These are phyloP conservation scores for Formica aserva DNA, from an alignment of 2,888 invertebrate species.

Conservation along the genomic window DNA sequence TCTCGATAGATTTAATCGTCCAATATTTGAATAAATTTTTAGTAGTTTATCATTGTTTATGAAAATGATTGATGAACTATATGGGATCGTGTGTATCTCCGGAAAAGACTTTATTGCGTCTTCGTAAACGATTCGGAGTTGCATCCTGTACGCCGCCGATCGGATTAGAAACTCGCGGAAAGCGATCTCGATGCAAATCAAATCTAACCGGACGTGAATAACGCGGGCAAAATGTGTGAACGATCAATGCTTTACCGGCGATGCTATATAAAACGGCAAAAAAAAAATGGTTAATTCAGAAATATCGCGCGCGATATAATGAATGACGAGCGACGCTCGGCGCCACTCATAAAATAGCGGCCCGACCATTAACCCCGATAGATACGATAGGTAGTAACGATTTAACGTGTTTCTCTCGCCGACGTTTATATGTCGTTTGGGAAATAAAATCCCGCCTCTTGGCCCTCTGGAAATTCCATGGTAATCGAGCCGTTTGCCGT, in stretches of 20 bases:
- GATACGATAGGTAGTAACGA: slow-evolving; percentile 60
- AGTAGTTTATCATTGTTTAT: slow-evolving; percentile 15
- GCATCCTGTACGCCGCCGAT: background rate
- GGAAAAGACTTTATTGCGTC: slow-evolving; percentile 34
- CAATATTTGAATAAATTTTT: slow-evolving; percentile 28
- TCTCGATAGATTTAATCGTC: slow-evolving; percentile 2
- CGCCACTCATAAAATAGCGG: slow-evolving; percentile 59
- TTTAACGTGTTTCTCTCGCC: slow-evolving; percentile 57
- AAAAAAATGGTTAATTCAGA: slow-evolving; percentile 44
- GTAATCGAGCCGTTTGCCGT: slow-evolving; percentile 29
- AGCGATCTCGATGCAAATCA: slow-evolving; percentile 21
- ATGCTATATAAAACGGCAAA: slow-evolving; percentile 28
- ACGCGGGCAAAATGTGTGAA: background rate
- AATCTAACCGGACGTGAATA: slow-evolving; percentile 38
- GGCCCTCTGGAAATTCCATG: background rate
- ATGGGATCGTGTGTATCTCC: background rate
- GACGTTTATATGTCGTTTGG: slow-evolving; percentile 54
- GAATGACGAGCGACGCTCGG: slow-evolving; percentile 51
- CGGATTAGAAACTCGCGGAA: slow-evolving; percentile 20
- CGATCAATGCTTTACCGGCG: slow-evolving; percentile 21
- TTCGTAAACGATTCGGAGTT: background rate
- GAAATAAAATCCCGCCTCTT: slow-evolving; percentile 32
- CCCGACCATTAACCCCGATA: slow-evolving; percentile 62
- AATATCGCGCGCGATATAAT: slow-evolving; percentile 49
- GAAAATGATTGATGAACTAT: slow-evolving; percentile 9